phyloP scores from a whole-genome alignment of 2,888 invertebrate genomes.

The Nematopogon swammerdamellus region DNA sequence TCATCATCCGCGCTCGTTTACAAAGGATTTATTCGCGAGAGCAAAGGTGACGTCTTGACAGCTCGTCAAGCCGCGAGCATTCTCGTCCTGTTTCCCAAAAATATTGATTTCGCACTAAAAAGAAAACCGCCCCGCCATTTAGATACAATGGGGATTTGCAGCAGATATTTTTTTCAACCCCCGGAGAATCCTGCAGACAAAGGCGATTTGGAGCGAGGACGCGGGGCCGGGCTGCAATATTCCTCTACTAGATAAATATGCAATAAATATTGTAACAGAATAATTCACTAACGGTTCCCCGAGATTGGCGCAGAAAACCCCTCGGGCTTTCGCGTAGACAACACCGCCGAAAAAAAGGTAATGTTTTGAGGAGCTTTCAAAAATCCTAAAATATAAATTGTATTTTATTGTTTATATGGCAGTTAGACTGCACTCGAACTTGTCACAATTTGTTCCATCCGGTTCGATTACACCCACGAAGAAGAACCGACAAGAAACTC shows the following conservation, averaged over 20 bases:
- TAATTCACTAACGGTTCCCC: slow-evolving; percentile 9
- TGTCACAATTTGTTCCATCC: too few species aligned
- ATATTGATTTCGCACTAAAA: not conserved
- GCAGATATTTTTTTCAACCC: not conserved
- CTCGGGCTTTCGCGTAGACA: not conserved
- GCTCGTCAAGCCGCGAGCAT: not conserved
- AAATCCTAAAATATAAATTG: too few species aligned
- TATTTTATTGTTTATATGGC: too few species aligned
- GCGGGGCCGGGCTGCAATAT: slow-evolving; percentile 17
- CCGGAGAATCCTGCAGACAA: not conserved
- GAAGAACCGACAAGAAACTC: too few species aligned
- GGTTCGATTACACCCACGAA: too few species aligned
- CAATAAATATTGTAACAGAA: slow-evolving; percentile 25
- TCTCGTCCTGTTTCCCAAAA: not conserved
- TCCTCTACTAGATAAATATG: slow-evolving; percentile 24
- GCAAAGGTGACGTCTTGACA: not conserved
- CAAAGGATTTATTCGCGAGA: not conserved
- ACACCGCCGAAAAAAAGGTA: not conserved
- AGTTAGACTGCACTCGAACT: too few species aligned
- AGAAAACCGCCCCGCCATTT: not conserved
- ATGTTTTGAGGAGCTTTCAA: too few species aligned
- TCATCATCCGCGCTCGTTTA: not conserved
- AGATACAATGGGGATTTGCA: not conserved
- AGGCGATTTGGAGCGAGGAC: not conserved
- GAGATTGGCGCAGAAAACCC: not conserved